Evolutionary conservation across 92 coral and sea anemone species (phyloP), one percentile per base, ranked within the genome.

Genomic region (Plumapathes pennacea): DNA sequence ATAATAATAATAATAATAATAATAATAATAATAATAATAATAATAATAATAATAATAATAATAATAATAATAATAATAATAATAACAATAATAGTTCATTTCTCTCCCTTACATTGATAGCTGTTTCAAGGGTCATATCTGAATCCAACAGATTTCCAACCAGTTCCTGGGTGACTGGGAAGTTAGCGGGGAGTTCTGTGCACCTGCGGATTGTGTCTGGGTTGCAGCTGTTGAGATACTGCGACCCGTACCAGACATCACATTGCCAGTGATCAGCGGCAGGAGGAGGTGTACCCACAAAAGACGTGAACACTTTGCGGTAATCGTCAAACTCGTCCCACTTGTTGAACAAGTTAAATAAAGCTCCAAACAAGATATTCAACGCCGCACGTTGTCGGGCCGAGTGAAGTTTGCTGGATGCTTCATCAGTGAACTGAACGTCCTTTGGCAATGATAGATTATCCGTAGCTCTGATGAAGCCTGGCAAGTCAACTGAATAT

Each of bases 211-310:
- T 46, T 60, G 56, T 29, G 77, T 69, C 62, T 20, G 94, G 94
- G 59, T 85, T 85, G 32, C 53, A 58, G 20, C 89, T 88, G 61
- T 86, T 86, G 47, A 86, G 60, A 42, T 49, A 81, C 71, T 65
- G 88, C 76, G 64, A 63, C 33, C 95, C 95, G 60, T 63, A 86
- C 23, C 73, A 74, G 23, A 58, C 71, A 37, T 86, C 95, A n/a
- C 81, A 84, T 38, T 43, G 57, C 95, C 95, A 86, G 25, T 25
- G 40, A 40, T 75, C 82, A 19, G 55, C 62, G 45, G 40, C 71
- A 1, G 71, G 57, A 37, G 38, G 39, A 17, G 9, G n/a, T n/a
- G n/a, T 36, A 65, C 49, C 33, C 36, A 61, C 32, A 22, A 54
- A 2, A 7, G 56, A 17, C 10, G 68, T 61, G 55, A 45, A 61